Percentiles rank a stretch among this genome's conserved stretches.
phyloP scores from a whole-genome alignment of 2,888 invertebrate genomes.

The Andrena bicolor region DNA sequence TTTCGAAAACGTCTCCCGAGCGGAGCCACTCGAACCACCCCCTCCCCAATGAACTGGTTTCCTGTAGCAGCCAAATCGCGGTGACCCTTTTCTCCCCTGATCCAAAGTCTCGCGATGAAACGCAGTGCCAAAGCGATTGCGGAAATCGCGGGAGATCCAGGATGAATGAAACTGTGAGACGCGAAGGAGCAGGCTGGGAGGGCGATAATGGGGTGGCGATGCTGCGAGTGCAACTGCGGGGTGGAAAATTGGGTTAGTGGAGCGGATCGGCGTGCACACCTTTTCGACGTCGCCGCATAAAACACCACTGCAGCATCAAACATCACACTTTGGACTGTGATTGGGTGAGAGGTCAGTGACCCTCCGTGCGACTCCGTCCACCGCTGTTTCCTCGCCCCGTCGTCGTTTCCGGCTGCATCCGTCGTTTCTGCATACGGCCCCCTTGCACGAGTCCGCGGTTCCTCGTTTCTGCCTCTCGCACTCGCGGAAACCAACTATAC shows the following conservation, averaged over 20 bases:
- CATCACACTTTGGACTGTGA: conserved; percentile 80
- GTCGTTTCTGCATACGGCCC: conserved; percentile 57
- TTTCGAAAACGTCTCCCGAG: conserved; percentile 11
- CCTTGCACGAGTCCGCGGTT: conserved; percentile 37
- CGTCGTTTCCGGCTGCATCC: conserved; percentile 70
- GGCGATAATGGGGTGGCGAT: conserved; percentile 13
- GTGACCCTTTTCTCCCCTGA: background rate
- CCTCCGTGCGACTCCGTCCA: conserved; percentile 70
- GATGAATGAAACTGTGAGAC: conserved; percentile 35
- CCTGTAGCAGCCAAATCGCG: background rate
- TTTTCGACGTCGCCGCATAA: conserved; percentile 82
- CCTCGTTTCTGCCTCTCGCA: background rate
- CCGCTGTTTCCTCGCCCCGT: conserved; percentile 63
- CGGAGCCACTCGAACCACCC: background rate
- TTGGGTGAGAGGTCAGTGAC: conserved; percentile 81
- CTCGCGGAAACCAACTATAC: background rate
- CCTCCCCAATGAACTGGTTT: background rate
- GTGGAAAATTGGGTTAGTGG: conserved; percentile 62
- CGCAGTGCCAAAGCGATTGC: conserved; percentile 22
- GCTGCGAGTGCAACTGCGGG: conserved; percentile 59
- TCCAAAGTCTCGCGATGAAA: background rate
- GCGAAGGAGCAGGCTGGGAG: conserved; percentile 10
- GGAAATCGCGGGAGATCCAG: conserved; percentile 29
- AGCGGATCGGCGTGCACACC: conserved; percentile 73
- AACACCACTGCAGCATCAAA: conserved; percentile 84